Percentiles rank a stretch among this genome's conserved stretches.
phyloP scores from a whole-genome alignment of 2,888 invertebrate species.

The Drosophila hamatofila region DNA sequence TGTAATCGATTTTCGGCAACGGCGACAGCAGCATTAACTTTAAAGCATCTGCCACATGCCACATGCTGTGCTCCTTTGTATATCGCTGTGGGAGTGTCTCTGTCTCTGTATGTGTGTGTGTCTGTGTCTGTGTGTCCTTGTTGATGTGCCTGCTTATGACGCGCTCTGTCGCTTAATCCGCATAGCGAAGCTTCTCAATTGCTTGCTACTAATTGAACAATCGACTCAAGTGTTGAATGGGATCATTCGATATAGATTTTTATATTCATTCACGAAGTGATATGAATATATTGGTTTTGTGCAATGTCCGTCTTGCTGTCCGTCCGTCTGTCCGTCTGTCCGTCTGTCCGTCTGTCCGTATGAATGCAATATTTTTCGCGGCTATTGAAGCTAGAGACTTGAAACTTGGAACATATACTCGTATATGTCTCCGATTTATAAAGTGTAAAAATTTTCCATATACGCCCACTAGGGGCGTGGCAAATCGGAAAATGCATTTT shows the following conservation, averaged over 20 bases:
- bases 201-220: conserved; percentile 2
- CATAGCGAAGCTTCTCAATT: conserved; percentile 15
- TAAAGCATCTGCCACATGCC: conserved; percentile 31
- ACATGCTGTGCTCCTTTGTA: not conserved
- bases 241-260: not conserved
- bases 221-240: not conserved
- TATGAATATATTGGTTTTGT: too few species aligned
- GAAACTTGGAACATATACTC: too few species aligned
- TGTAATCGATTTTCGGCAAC: conserved; percentile 67
- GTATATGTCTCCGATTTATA: too few species aligned
- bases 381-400: too few species aligned
- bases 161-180: conserved; percentile 24
- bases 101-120: not conserved
- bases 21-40: conserved; percentile 54
- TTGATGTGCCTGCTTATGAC: conserved; percentile 17
- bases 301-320: too few species aligned
- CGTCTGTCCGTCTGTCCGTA: too few species aligned
- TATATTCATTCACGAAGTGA: too few species aligned
- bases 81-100: not conserved
- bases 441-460: too few species aligned
- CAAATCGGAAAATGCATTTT: too few species aligned
- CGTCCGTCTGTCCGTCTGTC: too few species aligned
- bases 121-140: conserved; percentile 3
- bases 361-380: too few species aligned
- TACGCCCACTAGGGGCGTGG: too few species aligned